Conservation (phyloP, 92 coral and sea anemone species). For the Blastomussa wellsi region DNA sequence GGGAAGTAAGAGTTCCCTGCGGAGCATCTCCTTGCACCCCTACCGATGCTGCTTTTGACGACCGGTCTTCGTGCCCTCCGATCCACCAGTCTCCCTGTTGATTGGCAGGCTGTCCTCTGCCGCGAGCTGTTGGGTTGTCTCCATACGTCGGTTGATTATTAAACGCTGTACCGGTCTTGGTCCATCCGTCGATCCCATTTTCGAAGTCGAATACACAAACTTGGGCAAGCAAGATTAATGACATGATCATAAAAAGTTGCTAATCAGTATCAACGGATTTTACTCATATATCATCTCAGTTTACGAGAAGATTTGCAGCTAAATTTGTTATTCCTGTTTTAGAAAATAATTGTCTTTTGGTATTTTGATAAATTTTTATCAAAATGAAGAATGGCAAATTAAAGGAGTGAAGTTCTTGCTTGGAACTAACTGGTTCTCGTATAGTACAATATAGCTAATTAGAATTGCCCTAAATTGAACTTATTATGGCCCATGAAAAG, state of each 20-base stretch:
- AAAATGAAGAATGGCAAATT: too few relatives aligned
- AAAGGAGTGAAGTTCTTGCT: too few relatives aligned
- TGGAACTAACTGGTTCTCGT: too few relatives aligned
- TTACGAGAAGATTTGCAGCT: too few relatives aligned
- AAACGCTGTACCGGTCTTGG: neutral
- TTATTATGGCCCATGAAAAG: too few relatives aligned
- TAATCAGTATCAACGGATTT: too few relatives aligned
- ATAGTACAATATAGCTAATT: too few relatives aligned
- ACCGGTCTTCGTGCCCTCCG: neutral
- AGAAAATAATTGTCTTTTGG: neutral
- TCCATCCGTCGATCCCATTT: neutral
- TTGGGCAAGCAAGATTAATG: neutral
- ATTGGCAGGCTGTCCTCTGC: neutral
- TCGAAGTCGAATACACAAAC: slow-evolving; percentile 3
- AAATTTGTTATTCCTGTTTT: neutral
- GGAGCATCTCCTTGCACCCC: neutral
- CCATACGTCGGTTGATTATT: neutral
- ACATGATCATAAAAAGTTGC: too few relatives aligned
- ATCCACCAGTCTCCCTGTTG: slow-evolving; percentile 19
- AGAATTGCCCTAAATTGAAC: too few relatives aligned
- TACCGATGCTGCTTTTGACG: neutral
- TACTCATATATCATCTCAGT: too few relatives aligned
- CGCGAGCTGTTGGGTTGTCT: neutral
- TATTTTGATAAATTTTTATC: too few relatives aligned
- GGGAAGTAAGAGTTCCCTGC: slow-evolving; percentile 11